These are phyloP conservation scores for human (Homo sapiens) DNA, from an alignment of 2,113 vertebrate species.

Conservation along the genomic window DNA sequence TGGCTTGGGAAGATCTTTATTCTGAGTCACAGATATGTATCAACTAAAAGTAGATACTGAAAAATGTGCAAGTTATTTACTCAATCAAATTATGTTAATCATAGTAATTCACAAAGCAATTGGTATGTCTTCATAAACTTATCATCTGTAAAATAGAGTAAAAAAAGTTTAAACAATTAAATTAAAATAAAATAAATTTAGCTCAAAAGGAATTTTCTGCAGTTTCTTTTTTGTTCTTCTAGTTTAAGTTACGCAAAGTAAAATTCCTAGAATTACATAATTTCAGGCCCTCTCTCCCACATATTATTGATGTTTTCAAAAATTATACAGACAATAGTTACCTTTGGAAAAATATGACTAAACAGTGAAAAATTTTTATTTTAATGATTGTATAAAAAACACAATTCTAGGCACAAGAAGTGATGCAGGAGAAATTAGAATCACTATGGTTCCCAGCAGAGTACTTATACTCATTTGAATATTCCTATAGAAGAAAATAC, in stretches of 20 bases:
- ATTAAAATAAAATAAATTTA: neutral
- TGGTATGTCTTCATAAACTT: neutral
- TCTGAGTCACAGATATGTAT: neutral
- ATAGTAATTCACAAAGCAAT: constrained; percentile 14
- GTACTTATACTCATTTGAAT: neutral
- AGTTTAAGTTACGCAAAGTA: constrained; percentile 6
- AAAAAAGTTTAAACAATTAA: too few relatives aligned
- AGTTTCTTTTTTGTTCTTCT: neutral
- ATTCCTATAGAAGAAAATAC: neutral
- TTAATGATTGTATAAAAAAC: neutral
- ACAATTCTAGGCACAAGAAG: neutral
- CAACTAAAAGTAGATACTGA: neutral
- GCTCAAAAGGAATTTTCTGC: neutral
- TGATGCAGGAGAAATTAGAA: neutral
- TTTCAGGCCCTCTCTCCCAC: neutral
- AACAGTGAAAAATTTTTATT: neutral
- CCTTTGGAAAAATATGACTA: neutral
- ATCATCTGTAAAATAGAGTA: too few relatives aligned
- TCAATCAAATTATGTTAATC: constrained; percentile 9
- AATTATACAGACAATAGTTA: neutral
- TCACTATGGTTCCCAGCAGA: neutral
- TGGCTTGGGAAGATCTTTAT: neutral
- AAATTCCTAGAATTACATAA: neutral
- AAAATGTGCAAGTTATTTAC: neutral
- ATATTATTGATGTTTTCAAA: neutral